A percentile compares a stretch with the other conserved stretches of the same genome.
Evolutionary conservation across 1,140 invertebrate species (phyloP).

Genomic region (Ridgeia piscesae): DNA sequence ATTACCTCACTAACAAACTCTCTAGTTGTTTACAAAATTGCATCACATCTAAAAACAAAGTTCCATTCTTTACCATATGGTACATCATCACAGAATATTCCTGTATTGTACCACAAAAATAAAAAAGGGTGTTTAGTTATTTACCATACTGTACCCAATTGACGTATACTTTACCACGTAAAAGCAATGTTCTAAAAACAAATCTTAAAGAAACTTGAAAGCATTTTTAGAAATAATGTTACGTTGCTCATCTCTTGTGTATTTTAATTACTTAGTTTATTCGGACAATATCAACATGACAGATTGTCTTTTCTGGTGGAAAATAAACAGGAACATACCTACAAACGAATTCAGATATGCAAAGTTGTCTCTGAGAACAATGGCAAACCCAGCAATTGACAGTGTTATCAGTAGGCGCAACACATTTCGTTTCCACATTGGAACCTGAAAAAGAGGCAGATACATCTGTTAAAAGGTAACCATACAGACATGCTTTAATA

Average conservation of each 20-base stretch:
- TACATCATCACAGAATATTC: too few species aligned
- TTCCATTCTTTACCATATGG: too few species aligned
- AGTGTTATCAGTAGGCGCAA: constrained; percentile 44
- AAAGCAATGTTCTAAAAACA: too few species aligned
- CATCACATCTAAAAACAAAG: too few species aligned
- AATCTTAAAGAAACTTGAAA: too few species aligned
- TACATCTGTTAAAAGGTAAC: not conserved
- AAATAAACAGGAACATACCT: constrained; percentile 37
- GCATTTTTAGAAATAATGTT: not conserved
- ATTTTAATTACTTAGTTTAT: not conserved
- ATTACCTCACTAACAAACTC: too few species aligned
- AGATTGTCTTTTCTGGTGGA: not conserved
- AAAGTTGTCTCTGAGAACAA: constrained; percentile 48
- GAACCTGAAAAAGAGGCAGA: constrained; percentile 37
- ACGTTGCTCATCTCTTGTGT: not conserved
- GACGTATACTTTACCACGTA: too few species aligned
- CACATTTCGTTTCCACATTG: constrained; percentile 51
- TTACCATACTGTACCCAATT: too few species aligned
- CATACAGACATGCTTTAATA: not conserved
- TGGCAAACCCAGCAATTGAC: constrained; percentile 39
- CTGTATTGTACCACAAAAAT: too few species aligned
- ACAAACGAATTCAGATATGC: constrained; percentile 49
- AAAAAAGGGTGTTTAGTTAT: too few species aligned
- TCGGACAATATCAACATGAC: not conserved
- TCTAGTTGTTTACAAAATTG: too few species aligned